Conservation (phyloP, 1,140 invertebrate genomes). For the Mya arenaria region DNA sequence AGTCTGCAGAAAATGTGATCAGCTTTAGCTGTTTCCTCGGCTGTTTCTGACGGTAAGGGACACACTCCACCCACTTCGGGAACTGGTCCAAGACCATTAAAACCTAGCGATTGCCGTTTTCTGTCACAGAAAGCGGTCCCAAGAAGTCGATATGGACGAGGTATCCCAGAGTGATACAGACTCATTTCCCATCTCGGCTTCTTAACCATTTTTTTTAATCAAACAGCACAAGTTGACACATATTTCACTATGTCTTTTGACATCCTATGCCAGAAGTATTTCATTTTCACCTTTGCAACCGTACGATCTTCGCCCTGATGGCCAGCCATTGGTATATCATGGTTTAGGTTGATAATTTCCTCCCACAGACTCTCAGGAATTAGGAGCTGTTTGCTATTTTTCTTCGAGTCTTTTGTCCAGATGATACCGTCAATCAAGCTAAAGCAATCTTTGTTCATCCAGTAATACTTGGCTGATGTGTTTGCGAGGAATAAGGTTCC, state of each 20-base stretch:
- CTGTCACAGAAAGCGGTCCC: too few species aligned
- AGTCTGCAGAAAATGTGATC: too few species aligned
- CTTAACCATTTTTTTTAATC: background rate
- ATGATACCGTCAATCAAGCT: background rate
- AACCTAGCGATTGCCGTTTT: too few species aligned
- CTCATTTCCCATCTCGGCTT: background rate
- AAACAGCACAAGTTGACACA: background rate
- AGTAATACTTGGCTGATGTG: background rate
- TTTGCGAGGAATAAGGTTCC: background rate
- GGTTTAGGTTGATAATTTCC: background rate
- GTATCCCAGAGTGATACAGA: background rate
- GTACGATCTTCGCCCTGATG: slow-evolving; percentile 11
- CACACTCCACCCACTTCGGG: too few species aligned
- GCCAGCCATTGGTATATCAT: background rate
- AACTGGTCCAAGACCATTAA: too few species aligned
- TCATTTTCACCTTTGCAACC: background rate
- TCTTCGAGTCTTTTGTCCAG: background rate
- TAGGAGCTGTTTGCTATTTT: background rate
- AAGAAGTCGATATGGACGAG: background rate
- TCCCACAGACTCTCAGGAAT: background rate
- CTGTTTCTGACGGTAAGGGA: too few species aligned
- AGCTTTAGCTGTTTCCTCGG: too few species aligned
- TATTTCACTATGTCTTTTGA: background rate
- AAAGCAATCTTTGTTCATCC: background rate
- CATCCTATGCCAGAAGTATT: background rate